A percentile compares a stretch with the other conserved stretches of the same genome.
phyloP scores from a whole-genome alignment of 1,140 invertebrate genomes.

The Potamilus streckersoni region DNA sequence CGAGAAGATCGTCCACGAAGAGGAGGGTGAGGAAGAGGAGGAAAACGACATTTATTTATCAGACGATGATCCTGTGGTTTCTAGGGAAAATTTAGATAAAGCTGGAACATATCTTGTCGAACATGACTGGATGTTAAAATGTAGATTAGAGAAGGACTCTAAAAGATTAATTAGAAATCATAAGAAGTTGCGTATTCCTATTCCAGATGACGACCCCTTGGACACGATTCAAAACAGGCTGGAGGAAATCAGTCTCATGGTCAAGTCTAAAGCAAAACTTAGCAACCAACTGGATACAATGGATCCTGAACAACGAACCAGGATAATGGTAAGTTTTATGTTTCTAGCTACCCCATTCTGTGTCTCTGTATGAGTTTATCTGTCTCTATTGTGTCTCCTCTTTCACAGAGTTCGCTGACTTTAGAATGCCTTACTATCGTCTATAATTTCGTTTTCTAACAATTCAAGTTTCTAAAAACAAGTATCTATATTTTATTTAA shows the following conservation, averaged over 20 bases:
- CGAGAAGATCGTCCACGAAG: neutral
- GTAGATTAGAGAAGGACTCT: constrained; percentile 16
- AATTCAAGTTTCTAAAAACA: no score
- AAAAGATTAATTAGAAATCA: constrained; percentile 6
- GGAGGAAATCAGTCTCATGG: constrained; percentile 33
- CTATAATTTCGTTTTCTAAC: no score
- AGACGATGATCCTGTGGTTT: constrained; percentile 25
- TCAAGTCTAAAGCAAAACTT: constrained; percentile 23
- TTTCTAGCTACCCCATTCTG: no score
- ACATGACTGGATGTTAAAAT: constrained; percentile 33
- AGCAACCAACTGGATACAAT: constrained; percentile 28
- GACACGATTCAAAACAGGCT: constrained; percentile 22
- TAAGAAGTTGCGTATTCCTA: constrained; percentile 19
- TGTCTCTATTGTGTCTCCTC: no score
- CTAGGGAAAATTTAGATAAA: constrained; percentile 26
- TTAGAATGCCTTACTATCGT: no score
- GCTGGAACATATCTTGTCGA: constrained; percentile 31
- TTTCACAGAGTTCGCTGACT: no score
- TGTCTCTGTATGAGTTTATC: no score
- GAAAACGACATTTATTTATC: constrained; percentile 26
- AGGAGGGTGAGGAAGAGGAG: neutral
- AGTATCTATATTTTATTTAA: no score
- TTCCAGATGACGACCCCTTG: constrained; percentile 33
- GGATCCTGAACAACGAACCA: constrained; percentile 21
- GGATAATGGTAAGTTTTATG: constrained; percentile 19